Evolutionary conservation across 2,113 vertebrate genomes (phyloP).

Genomic region (Onychorhynchus coronatus): DNA sequence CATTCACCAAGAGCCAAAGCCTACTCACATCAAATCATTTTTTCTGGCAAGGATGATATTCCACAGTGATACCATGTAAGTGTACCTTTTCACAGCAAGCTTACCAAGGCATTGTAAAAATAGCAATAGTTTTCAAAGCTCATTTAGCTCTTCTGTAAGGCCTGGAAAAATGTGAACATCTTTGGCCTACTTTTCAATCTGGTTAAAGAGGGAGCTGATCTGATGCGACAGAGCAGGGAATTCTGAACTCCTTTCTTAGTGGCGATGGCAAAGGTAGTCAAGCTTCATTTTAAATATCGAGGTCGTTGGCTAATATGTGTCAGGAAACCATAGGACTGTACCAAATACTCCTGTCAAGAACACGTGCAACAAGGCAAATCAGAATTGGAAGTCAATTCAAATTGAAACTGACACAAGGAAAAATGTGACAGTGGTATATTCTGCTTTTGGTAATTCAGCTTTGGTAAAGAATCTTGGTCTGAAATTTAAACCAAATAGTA

Average conservation of each 20-base stretch:
- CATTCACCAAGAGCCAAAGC: neutral
- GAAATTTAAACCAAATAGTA: neutral
- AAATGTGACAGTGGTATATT: neutral
- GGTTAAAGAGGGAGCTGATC: neutral
- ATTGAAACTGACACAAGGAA: neutral
- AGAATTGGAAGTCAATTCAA: neutral
- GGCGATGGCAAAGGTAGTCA: neutral
- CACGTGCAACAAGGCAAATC: neutral
- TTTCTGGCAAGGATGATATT: neutral
- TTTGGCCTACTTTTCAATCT: conserved; percentile 8
- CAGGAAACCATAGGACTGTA: neutral
- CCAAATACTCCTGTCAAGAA: conserved; percentile 10
- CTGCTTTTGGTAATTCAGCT: neutral
- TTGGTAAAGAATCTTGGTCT: neutral
- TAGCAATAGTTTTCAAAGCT: neutral
- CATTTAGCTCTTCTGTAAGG: neutral
- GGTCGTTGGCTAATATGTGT: neutral
- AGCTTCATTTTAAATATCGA: neutral
- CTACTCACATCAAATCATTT: neutral
- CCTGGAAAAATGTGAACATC: neutral
- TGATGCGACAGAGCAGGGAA: neutral
- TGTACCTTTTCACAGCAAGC: neutral
- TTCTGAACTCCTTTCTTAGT: neutral
- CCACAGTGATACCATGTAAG: neutral
- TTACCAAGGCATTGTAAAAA: neutral